phyloP scores from a whole-genome alignment of 2,797 vertebrate genomes.

The Taeniopygia guttata region DNA sequence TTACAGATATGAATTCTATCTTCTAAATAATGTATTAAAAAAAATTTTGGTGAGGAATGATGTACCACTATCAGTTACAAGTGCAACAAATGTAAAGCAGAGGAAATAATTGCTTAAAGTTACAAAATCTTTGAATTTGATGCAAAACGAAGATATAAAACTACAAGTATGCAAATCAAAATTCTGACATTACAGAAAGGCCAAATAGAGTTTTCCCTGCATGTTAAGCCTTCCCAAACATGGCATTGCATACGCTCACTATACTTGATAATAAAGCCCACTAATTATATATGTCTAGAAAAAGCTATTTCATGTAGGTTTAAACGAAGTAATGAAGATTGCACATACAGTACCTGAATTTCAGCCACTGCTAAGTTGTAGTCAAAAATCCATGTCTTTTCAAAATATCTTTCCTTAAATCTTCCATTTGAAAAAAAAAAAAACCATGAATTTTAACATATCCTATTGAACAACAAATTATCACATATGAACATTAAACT shows the following conservation, averaged over 20 bases:
- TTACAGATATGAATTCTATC: neutral
- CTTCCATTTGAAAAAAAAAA: conserved; percentile 54
- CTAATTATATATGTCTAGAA: neutral
- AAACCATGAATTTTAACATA: neutral
- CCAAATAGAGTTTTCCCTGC: neutral
- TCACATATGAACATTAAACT: neutral
- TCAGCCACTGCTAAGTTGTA: conserved; percentile 71
- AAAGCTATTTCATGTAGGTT: neutral
- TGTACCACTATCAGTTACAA: neutral
- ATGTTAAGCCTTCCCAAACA: neutral
- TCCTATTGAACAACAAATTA: neutral
- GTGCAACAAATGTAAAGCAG: neutral
- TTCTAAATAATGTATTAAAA: neutral
- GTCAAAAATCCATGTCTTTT: conserved; percentile 66
- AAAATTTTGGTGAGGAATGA: neutral
- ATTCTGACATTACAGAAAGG: neutral
- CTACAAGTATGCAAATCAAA: neutral
- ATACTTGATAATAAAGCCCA: neutral
- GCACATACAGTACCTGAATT: conserved; percentile 72
- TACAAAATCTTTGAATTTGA: neutral
- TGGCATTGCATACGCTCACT: neutral
- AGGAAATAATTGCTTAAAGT: neutral
- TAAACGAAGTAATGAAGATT: neutral
- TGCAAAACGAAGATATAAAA: neutral
- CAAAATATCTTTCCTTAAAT: conserved; percentile 57